Conservation (phyloP, 2,113 vertebrate species). For the Dromas ardeola region DNA sequence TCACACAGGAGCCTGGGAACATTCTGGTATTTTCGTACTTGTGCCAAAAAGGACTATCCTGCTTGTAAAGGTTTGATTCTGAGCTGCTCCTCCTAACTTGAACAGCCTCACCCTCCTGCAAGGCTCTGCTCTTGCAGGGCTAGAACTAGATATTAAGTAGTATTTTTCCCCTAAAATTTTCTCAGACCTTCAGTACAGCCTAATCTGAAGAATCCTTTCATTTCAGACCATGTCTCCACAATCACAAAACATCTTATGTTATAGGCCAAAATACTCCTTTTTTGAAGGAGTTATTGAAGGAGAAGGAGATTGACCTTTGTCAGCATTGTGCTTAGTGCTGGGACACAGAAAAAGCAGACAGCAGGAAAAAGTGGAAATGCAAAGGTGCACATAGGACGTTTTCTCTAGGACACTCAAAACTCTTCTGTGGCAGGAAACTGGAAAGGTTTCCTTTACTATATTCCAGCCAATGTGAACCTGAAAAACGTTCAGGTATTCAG, state of each 20-base stretch:
- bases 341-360: not conserved
- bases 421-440: not conserved
- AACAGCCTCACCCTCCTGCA: not conserved
- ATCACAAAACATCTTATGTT: not conserved
- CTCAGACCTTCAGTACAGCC: not conserved
- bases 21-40: not conserved
- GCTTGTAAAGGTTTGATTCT: not conserved
- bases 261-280: not conserved
- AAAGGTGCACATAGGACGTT: not conserved
- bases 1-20: not conserved
- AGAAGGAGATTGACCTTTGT: not conserved
- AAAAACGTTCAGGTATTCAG: not conserved
- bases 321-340: not conserved
- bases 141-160: not conserved
- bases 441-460: not conserved
- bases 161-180: not conserved
- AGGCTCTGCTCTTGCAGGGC: not conserved
- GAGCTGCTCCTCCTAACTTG: not conserved
- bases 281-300: not conserved
- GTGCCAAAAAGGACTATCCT: not conserved
- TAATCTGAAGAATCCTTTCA: not conserved
- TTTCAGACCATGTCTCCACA: not conserved
- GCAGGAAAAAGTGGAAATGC: not conserved
- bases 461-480: not conserved
- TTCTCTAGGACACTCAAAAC: not conserved